Evolutionary conservation across 2,797 vertebrate genomes (phyloP).

Genomic region (Sebastes hopkinsi): DNA sequence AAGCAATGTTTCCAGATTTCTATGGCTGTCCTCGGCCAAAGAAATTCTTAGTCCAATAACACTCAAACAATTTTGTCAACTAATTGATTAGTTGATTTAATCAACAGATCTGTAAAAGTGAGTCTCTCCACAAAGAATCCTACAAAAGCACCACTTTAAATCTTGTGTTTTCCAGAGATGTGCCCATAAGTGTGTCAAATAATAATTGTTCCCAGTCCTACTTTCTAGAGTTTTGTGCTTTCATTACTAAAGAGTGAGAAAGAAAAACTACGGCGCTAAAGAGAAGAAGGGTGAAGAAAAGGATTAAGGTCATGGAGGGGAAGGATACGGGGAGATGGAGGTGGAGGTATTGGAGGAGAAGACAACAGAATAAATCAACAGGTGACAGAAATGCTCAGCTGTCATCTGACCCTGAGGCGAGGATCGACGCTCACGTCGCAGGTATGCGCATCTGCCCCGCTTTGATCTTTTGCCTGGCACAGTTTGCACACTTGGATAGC

Average conservation of each 20-base stretch:
- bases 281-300: slow-evolving; percentile 26
- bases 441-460: slow-evolving; percentile 81
- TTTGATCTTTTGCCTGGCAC: slow-evolving; percentile 84
- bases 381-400: slow-evolving; percentile 82
- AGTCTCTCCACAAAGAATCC: too few relatives aligned
- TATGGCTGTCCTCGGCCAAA: too few relatives aligned
- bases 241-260: slow-evolving; percentile 41
- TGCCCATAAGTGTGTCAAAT: not conserved
- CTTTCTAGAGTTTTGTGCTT: slow-evolving; percentile 11
- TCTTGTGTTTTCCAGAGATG: too few relatives aligned
- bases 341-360: slow-evolving; percentile 46
- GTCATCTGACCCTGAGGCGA: slow-evolving; percentile 81
- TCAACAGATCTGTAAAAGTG: too few relatives aligned
- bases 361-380: slow-evolving; percentile 81
- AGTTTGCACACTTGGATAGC: slow-evolving; percentile 58
- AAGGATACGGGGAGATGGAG: slow-evolving; percentile 10
- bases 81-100: too few relatives aligned
- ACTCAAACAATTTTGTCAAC: too few relatives aligned
- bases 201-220: slow-evolving; percentile 44
- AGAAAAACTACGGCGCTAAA: slow-evolving; percentile 4
- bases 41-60: too few relatives aligned
- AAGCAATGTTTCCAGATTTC: not conserved
- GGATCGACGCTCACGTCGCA: slow-evolving; percentile 78
- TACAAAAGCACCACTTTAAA: too few relatives aligned
- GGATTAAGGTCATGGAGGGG: slow-evolving; percentile 39